Evolutionary conservation across 1,140 invertebrate species (phyloP).

Genomic region (Drosophila burlai): DNA sequence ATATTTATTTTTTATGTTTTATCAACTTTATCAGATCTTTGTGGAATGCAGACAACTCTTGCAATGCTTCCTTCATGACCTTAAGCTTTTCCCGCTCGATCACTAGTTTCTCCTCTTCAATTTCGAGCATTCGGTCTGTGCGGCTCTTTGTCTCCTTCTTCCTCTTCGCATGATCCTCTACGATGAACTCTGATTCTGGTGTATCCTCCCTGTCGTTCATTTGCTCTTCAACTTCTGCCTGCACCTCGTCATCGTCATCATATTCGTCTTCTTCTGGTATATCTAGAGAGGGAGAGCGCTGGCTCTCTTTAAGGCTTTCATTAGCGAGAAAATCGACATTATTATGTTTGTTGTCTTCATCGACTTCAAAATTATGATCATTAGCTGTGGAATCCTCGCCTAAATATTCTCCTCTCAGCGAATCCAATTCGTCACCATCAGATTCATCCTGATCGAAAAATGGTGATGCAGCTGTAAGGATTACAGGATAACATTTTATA

Average conservation of each 20-base stretch:
- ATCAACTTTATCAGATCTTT: slow-evolving; percentile 52
- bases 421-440: slow-evolving; percentile 9
- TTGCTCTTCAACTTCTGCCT: background rate
- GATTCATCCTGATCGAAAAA: slow-evolving; percentile 5
- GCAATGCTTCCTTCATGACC: slow-evolving; percentile 60
- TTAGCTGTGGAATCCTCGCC: background rate
- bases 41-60: slow-evolving; percentile 42
- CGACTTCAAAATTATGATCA: background rate
- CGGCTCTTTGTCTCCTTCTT: background rate
- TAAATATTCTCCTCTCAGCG: background rate
- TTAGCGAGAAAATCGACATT: background rate
- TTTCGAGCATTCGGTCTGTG: slow-evolving; percentile 36
- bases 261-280: background rate
- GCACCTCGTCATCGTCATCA: background rate
- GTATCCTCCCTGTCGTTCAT: background rate
- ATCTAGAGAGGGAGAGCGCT: background rate
- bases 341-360: background rate
- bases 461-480: background rate
- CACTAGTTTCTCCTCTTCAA: slow-evolving; percentile 57
- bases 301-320: background rate
- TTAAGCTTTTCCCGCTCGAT: slow-evolving; percentile 57
- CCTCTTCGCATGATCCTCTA: background rate
- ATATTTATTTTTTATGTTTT: slow-evolving; percentile 7
- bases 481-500: background rate
- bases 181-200: background rate